A percentile compares a stretch with the other conserved stretches of the same genome.
Conservation (phyloP, 2,113 vertebrate genomes). For the Progne subis region DNA sequence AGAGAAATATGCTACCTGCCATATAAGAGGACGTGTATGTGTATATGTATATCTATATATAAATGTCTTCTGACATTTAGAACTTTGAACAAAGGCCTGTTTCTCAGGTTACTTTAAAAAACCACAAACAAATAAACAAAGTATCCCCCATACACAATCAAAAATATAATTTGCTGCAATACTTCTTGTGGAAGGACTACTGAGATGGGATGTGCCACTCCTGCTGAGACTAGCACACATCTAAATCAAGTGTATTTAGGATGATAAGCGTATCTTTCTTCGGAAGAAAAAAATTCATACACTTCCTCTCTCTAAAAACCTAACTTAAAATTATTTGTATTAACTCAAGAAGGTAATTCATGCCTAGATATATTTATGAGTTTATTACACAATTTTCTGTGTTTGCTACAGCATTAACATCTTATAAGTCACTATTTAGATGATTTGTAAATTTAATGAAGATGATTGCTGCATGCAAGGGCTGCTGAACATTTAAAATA, state of each 20-base stretch:
- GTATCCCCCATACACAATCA: not conserved
- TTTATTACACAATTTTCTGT: not conserved
- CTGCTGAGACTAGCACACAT: not conserved
- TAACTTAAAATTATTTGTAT: not conserved
- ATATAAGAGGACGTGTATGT: not conserved
- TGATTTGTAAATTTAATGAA: not conserved
- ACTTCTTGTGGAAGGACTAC: not conserved
- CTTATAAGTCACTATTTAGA: not conserved
- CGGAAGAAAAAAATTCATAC: not conserved
- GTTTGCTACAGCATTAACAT: not conserved
- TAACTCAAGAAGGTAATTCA: not conserved
- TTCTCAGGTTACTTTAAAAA: not conserved
- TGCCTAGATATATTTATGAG: not conserved
- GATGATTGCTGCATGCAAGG: not conserved
- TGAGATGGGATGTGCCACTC: not conserved
- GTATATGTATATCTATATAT: too few relatives aligned
- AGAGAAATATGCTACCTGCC: not conserved
- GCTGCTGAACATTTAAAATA: not conserved
- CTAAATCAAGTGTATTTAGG: not conserved
- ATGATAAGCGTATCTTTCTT: not conserved
- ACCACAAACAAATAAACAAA: fast-evolving
- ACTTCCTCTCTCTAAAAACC: not conserved
- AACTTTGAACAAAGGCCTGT: not conserved
- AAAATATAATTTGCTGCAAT: not conserved
- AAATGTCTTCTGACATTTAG: not conserved